Conservation (phyloP, 2,113 vertebrate genomes). For the Solenodon paradoxus region DNA sequence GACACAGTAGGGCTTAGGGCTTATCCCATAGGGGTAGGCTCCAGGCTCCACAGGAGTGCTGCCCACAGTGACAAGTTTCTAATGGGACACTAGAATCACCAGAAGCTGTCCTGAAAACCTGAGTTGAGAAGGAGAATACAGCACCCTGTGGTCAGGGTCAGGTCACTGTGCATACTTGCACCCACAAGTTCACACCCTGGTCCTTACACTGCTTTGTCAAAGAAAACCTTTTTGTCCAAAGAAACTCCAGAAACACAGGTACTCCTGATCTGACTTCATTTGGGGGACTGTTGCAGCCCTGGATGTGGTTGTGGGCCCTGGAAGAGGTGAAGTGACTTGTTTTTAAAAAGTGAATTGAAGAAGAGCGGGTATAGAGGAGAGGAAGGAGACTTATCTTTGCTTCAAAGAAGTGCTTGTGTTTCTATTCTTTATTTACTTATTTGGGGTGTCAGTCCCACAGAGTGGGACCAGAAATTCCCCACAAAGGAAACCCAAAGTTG, state of each 20-base stretch:
- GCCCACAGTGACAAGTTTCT: background rate
- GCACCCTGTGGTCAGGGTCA: rapidly evolving
- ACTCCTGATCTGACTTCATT: background rate
- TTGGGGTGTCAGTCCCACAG: background rate
- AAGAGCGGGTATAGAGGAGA: background rate
- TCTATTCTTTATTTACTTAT: background rate
- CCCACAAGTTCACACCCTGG: background rate
- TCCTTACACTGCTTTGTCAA: background rate
- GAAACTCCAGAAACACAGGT: background rate
- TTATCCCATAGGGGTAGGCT: background rate
- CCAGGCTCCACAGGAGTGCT: background rate
- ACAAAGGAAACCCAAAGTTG: background rate
- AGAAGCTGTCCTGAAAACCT: background rate
- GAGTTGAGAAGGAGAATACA: background rate
- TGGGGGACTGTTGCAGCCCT: background rate
- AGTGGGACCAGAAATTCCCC: background rate
- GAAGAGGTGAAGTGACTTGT: background rate
- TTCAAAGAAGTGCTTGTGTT: background rate
- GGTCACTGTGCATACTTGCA: rapidly evolving
- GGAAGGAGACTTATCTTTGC: background rate
- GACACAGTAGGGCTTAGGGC: rapidly evolving
- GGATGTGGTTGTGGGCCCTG: rapidly evolving
- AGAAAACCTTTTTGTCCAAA: background rate
- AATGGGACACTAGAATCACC: background rate
- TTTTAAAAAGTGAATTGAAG: background rate